phyloP scores from a whole-genome alignment of 2,113 vertebrate genomes.

The Apistogramma diplotaenia region DNA sequence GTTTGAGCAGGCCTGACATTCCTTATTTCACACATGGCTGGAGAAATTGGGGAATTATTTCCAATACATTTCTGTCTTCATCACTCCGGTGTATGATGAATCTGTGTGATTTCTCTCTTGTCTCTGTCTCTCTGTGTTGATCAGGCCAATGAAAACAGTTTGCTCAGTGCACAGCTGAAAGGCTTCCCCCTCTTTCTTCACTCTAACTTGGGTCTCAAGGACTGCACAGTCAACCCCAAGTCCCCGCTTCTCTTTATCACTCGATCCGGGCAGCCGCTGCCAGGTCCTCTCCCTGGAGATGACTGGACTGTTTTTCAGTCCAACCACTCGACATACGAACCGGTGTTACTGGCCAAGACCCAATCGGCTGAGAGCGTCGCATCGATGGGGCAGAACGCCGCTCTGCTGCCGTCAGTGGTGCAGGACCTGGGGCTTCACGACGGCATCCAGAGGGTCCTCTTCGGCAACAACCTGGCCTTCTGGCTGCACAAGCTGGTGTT shows the following conservation, averaged over 20 bases:
- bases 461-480: constrained; percentile 95
- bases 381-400: constrained; percentile 83
- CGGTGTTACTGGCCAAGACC: constrained; percentile 92
- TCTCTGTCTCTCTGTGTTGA: constrained; percentile 28
- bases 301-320: constrained; percentile 99
- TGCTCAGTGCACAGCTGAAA: constrained; percentile 96
- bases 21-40: constrained; percentile 63
- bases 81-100: constrained; percentile 41
- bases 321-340: constrained; percentile 96
- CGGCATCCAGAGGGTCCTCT: constrained; percentile 94
- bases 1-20: constrained; percentile 57
- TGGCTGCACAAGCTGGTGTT: constrained; percentile 98
- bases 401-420: constrained; percentile 91
- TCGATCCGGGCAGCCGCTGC: constrained; percentile 87
- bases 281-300: constrained; percentile 90
- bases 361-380: constrained; percentile 89
- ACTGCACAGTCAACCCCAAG: constrained; percentile 94
- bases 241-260: constrained; percentile 94
- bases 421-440: constrained; percentile 97
- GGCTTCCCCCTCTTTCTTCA: constrained; percentile 97
- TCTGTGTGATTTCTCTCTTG: constrained; percentile 40
- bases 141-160: constrained; percentile 97
- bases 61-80: constrained; percentile 49
- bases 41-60: constrained; percentile 55
- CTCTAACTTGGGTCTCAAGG: constrained; percentile 94